These are phyloP conservation scores for Larimichthys crocea DNA, from an alignment of 2,113 vertebrate genomes.

Conservation along the genomic window DNA sequence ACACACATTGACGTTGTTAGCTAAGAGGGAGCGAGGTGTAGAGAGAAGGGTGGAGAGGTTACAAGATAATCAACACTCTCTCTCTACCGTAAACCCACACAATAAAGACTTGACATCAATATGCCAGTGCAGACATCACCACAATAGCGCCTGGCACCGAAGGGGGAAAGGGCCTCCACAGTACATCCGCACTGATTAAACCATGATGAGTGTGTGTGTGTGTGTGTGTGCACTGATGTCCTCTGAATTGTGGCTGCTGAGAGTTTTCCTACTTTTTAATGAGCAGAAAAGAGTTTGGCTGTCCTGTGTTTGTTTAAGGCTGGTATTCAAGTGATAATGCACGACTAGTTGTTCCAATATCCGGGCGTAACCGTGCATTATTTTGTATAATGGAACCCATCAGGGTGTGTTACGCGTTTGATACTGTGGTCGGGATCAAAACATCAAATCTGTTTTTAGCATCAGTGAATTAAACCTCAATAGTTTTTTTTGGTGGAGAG, in stretches of 20 bases:
- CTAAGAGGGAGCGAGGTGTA: slow-evolving; percentile 60
- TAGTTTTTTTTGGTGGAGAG: not conserved
- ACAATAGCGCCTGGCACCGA: slow-evolving; percentile 52
- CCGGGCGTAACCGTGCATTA: not conserved
- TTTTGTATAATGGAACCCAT: not conserved
- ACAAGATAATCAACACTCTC: slow-evolving; percentile 72
- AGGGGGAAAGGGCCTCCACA: slow-evolving; percentile 53
- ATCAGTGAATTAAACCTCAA: not conserved
- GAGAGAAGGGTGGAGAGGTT: slow-evolving; percentile 68
- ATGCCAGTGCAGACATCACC: slow-evolving; percentile 68
- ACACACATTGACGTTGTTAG: slow-evolving; percentile 54
- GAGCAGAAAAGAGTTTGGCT: slow-evolving; percentile 24
- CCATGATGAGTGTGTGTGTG: slow-evolving; percentile 27
- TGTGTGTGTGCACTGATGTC: not conserved
- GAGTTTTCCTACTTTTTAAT: slow-evolving; percentile 54
- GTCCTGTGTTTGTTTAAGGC: not conserved
- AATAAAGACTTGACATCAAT: slow-evolving; percentile 77
- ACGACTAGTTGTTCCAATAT: not conserved
- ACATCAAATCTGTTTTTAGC: not conserved
- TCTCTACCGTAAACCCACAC: slow-evolving; percentile 69
- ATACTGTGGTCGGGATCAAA: not conserved
- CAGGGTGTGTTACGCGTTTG: not conserved
- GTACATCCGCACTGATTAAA: slow-evolving; percentile 71
- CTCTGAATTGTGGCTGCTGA: slow-evolving; percentile 6
- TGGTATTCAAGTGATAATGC: not conserved